Evolutionary conservation across 2,888 invertebrate genomes (phyloP).

Genomic region (Zele albiditarsus): DNA sequence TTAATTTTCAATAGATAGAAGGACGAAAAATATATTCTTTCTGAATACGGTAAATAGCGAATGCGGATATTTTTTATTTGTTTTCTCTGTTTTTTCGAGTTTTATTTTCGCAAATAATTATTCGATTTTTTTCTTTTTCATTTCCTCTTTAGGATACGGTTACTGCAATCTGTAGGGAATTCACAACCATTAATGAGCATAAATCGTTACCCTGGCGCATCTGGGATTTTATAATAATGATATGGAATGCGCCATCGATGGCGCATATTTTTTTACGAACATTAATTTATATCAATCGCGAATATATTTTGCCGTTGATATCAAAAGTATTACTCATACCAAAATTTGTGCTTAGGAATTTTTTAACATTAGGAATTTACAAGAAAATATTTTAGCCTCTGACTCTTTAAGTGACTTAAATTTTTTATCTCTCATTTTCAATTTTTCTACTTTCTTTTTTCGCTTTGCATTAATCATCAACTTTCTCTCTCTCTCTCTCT

Average conservation of each 20-base stretch:
- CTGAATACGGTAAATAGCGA: neutral
- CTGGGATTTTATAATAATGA: conserved; percentile 62
- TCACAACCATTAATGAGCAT: conserved; percentile 55
- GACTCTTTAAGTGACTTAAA: neutral
- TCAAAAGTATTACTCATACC: conserved; percentile 51
- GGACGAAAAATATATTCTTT: neutral
- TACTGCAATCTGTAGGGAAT: conserved; percentile 59
- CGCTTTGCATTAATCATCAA: neutral
- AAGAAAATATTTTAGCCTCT: conserved; percentile 52
- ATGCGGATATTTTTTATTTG: neutral
- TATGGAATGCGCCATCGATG: conserved; percentile 62
- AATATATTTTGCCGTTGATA: conserved; percentile 57
- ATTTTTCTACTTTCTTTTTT: neutral
- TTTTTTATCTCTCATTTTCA: neutral
- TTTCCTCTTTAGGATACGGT: conserved; percentile 62
- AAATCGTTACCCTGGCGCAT: conserved; percentile 59
- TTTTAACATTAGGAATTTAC: conserved; percentile 48
- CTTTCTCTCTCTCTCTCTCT: neutral
- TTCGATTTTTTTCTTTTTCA: conserved; percentile 8
- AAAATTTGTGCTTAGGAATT: conserved; percentile 6
- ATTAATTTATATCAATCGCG: conserved; percentile 56
- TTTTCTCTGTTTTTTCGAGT: neutral
- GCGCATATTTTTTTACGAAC: conserved; percentile 55
- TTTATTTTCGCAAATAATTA: neutral
- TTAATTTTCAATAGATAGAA: neutral